Conservation (phyloP, 2,797 vertebrate species). For the Sebastes steindachneri region DNA sequence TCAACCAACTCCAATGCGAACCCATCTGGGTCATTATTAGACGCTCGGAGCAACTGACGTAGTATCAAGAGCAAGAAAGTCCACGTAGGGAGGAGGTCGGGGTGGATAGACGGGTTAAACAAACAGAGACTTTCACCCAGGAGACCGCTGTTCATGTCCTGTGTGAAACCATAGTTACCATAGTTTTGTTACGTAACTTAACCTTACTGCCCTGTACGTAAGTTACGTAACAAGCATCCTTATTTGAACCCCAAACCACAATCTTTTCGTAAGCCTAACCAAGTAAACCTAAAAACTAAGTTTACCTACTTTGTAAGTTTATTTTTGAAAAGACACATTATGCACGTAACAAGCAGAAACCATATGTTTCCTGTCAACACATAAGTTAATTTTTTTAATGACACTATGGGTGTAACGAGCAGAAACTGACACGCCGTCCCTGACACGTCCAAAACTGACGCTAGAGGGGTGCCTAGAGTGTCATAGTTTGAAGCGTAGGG, state of each 20-base stretch:
- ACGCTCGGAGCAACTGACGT: background rate
- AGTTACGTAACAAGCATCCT: background rate
- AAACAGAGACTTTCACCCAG: background rate
- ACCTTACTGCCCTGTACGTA: no score
- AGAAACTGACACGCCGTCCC: background rate
- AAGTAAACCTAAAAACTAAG: background rate
- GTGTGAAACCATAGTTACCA: background rate
- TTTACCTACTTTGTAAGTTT: background rate
- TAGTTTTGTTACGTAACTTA: background rate
- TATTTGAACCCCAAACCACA: background rate
- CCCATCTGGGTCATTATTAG: background rate
- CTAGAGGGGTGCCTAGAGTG: background rate
- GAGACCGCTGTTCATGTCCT: background rate
- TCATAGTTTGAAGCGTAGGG: background rate
- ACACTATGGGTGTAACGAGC: background rate
- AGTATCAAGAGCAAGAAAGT: background rate
- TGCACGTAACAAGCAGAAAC: background rate
- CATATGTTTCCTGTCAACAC: background rate
- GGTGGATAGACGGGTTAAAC: background rate
- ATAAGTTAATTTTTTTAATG: background rate
- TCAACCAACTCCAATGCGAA: background rate
- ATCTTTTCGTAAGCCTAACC: background rate
- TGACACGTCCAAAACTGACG: background rate
- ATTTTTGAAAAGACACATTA: background rate
- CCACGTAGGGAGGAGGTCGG: background rate